phyloP scores from a whole-genome alignment of 1,140 invertebrate genomes.

The Samia ricini region DNA sequence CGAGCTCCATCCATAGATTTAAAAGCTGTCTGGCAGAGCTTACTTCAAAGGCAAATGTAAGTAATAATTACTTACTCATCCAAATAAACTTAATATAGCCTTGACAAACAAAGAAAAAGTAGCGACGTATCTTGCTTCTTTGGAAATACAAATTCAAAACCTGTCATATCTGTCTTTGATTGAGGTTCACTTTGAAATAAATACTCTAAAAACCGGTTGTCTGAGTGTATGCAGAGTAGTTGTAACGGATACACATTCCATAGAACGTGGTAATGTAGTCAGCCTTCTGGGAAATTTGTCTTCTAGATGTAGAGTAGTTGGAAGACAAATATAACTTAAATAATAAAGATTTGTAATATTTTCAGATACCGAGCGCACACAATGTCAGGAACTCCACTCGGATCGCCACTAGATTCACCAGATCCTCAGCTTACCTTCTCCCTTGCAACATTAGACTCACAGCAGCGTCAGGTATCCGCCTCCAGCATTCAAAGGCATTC shows the following conservation, averaged over 20 bases:
- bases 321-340: neutral
- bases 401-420: constrained; percentile 85
- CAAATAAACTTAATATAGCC: too few relatives aligned
- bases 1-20: constrained; percentile 88
- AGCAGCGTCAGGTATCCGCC: constrained; percentile 78
- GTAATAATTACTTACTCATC: neutral
- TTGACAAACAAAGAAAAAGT: too few relatives aligned
- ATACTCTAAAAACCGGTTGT: neutral
- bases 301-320: too few relatives aligned
- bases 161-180: too few relatives aligned
- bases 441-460: constrained; percentile 80
- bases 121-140: too few relatives aligned
- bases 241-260: neutral
- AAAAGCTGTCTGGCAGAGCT: constrained; percentile 93
- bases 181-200: too few relatives aligned
- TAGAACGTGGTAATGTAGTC: too few relatives aligned
- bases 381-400: constrained; percentile 79
- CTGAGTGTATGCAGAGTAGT: neutral
- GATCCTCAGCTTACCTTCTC: constrained; percentile 81
- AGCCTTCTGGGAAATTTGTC: too few relatives aligned
- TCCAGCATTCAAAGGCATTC: constrained; percentile 71
- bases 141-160: too few relatives aligned
- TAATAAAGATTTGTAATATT: constrained; percentile 6
- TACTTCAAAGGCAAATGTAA: constrained; percentile 91
- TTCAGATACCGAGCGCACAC: constrained; percentile 85